Evolutionary conservation across 35 echinoderm and acorn worm genomes (phyloP), one percentile per base, ranked within the genome.

Genomic region (Ophiothrix spiculata): DNA sequence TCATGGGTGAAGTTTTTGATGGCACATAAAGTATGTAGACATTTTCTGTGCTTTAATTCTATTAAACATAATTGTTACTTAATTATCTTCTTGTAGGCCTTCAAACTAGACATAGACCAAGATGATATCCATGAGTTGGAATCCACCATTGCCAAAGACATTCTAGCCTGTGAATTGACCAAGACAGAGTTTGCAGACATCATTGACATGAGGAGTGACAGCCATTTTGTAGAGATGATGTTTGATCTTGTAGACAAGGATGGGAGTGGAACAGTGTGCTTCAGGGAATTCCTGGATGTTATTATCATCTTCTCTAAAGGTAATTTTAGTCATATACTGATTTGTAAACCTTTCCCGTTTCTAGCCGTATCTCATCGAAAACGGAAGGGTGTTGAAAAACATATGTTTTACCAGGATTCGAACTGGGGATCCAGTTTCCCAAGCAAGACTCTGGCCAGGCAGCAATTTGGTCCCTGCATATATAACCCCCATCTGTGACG

Each of bases 241-340:
- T 98, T 98, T 80, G 95, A 98, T 46, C 56, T 98, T 23, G 89
- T 98, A 25, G 95, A 98, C 86, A 93, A 98, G 82, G 95, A 98
- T 54, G 56, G 86, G 39, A 98, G 91, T 63, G 95, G 95, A 11
- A 75, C 88, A 0, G 63, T 98, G 31, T 98, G 91, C 69, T 98
- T 98, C 89, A 39, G 95, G 37, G 95, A 98, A 84, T 98, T 98
- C 82, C 86, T 98, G 21, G 95, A 98, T 56, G 86, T 98, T 36
- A 94, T 98, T 39, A 89, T 98, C 31, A 93, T 98, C 46, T 98
- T 98, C 84, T 88, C 95, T 17, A 94, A 94, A 84, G 95, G 95
- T 98, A 56, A 89, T 74, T 13, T 39, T 75, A 40, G 0, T n/a
- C 2, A 37, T 19, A 81, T n/a, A 0, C n/a, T n/a, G n/a, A 32